Base-by-base conservation (phyloP, 2,797 vertebrate species). In the Melopsittacus undulatus region DNA sequence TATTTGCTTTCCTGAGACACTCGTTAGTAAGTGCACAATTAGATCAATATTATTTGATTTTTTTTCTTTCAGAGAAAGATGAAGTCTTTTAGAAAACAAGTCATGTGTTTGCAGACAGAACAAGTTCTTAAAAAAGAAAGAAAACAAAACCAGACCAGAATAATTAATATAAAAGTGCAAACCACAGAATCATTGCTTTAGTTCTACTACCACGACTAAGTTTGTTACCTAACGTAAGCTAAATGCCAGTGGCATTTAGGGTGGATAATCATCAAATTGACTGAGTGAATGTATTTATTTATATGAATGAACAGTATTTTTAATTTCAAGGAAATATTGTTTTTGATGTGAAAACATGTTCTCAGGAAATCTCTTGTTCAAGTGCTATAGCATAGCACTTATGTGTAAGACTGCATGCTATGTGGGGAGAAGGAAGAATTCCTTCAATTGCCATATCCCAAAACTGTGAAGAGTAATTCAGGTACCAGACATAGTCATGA, bases 41-140 rank as follows among this genome's bases (percentile, higher is more conserved):
- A 83, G 63, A 96, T 95, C 88, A 89, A 91, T 92, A 91, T 21
- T 83, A 81, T 96, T 84, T 91, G 84, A 72, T 89, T 95, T 96
- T 88, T 88, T 87, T 87, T 77, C 40, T 80, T 83, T 84, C 57
- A 54, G 74, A 90, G 79, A 83, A 74, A 83, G 62, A 68, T 70
- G 49, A 83, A 69, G 17, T 75, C 45, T 69, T 91, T 84, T 49
- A 49, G 51, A 69, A 72, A 87, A 85, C 40, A 61, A 63, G 26
- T 74, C 9, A 4, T 88, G 32, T 70, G 32, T 82, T 75, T 92
- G 34, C 77, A 68, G 62, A 78, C 8, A 92, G 51, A 74, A 34
- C 21, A 34, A 6, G 20, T 61, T 86, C 52, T 75, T 82, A 61
- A 63, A 62, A 85, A 70, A 67, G 19, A 66, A 94, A 81, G 21